These are phyloP conservation scores for Bhutanitis thaidina DNA, from an alignment of 2,888 invertebrate genomes.

Conservation along the genomic window DNA sequence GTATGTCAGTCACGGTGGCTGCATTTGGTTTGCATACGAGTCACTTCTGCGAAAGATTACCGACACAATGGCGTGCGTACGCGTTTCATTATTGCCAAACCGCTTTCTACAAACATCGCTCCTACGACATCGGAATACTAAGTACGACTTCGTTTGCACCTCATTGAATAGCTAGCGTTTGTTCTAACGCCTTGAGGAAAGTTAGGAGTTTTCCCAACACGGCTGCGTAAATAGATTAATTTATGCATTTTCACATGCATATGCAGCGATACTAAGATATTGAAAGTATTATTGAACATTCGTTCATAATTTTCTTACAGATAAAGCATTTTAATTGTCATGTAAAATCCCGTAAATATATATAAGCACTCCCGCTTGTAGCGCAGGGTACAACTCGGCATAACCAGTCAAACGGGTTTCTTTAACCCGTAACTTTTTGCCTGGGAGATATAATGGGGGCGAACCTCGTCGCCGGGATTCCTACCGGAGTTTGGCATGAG, in stretches of 20 bases:
- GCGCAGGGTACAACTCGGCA: too few species aligned
- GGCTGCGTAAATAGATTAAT: conserved; percentile 2
- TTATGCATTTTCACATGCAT: conserved; percentile 11
- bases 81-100: conserved; percentile 70
- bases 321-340: too few species aligned
- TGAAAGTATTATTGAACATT: conserved; percentile 5
- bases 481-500: too few species aligned
- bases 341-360: too few species aligned
- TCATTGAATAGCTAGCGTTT: conserved; percentile 35
- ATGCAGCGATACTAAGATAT: conserved; percentile 1
- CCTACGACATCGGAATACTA: conserved; percentile 56
- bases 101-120: conserved; percentile 72
- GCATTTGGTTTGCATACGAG: conserved; percentile 61
- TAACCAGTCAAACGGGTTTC: too few species aligned
- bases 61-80: conserved; percentile 67
- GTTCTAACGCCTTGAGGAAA: conserved; percentile 5
- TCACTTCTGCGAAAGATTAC: conserved; percentile 74
- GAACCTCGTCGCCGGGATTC: too few species aligned
- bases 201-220: conserved; percentile 2
- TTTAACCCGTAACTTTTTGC: too few species aligned
- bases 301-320: too few species aligned
- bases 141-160: conserved; percentile 3
- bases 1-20: conserved; percentile 56
- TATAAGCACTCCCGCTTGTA: too few species aligned
- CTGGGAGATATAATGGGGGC: too few species aligned